Evolutionary conservation across 2,113 vertebrate genomes (phyloP).

Genomic region (Entomyzon cyanotis): DNA sequence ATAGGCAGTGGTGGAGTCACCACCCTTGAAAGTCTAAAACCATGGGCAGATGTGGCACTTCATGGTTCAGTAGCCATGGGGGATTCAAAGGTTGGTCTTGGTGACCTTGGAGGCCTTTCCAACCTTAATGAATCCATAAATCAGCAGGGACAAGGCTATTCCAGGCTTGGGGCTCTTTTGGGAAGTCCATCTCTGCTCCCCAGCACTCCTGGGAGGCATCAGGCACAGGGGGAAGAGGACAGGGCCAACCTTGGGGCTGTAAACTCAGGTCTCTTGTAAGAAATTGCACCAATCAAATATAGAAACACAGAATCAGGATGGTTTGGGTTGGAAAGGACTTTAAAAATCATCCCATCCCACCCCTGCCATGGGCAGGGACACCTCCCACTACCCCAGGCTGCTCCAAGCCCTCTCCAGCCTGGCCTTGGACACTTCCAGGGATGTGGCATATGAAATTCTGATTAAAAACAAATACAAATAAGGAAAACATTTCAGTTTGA

Average conservation of each 20-base stretch:
- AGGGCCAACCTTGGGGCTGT: not conserved
- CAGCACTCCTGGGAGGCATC: not conserved
- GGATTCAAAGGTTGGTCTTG: not conserved
- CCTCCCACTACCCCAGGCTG: not conserved
- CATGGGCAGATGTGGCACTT: not conserved
- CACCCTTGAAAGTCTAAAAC: not conserved
- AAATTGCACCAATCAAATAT: not conserved
- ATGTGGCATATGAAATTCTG: not conserved
- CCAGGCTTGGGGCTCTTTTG: not conserved
- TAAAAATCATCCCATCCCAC: not conserved
- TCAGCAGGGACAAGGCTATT: not conserved
- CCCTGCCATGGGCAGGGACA: not conserved
- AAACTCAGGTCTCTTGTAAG: not conserved
- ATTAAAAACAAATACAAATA: not conserved
- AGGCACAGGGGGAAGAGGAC: not conserved
- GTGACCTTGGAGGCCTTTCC: not conserved
- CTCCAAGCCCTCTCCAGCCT: not conserved
- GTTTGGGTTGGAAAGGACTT: not conserved
- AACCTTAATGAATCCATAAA: not conserved
- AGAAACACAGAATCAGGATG: not conserved
- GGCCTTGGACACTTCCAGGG: not conserved
- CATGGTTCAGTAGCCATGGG: not conserved
- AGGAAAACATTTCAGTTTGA: not conserved
- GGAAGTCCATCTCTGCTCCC: not conserved
- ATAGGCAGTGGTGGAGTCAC: not conserved